These are phyloP conservation scores for Eulemur rubriventer DNA, from an alignment of 2,797 vertebrate genomes.

Conservation along the genomic window DNA sequence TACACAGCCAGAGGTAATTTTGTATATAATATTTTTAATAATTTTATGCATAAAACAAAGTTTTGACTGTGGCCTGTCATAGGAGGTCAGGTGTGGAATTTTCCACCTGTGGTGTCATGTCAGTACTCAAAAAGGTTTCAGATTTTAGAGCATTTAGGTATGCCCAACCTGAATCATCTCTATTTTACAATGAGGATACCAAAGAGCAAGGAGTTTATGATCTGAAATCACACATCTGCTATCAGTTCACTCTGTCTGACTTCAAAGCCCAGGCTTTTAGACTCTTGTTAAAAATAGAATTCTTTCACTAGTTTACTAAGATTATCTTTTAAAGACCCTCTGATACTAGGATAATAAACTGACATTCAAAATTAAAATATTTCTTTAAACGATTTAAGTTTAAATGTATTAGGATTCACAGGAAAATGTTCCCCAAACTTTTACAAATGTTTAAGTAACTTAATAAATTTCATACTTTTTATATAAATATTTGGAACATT, in stretches of 20 bases:
- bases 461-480: slow-evolving; percentile 64
- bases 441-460: slow-evolving; percentile 39
- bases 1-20: neutral
- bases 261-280: neutral
- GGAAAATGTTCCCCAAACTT: slow-evolving; percentile 28
- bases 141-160: neutral
- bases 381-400: slow-evolving; percentile 41
- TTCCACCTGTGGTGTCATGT: neutral
- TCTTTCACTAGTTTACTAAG: neutral
- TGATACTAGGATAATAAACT: neutral
- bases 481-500: slow-evolving; percentile 65
- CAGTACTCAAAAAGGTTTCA: neutral
- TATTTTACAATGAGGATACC: neutral
- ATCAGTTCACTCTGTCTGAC: neutral
- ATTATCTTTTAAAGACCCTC: neutral
- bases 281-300: neutral
- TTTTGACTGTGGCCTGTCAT: neutral
- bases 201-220: neutral
- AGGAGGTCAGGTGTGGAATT: neutral
- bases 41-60: neutral
- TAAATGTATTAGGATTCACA: neutral
- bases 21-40: neutral
- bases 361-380: neutral
- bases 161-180: neutral
- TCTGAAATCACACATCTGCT: neutral